Evolutionary conservation across 1,140 invertebrate genomes (phyloP).

Genomic region (Trichonephila clavata): DNA sequence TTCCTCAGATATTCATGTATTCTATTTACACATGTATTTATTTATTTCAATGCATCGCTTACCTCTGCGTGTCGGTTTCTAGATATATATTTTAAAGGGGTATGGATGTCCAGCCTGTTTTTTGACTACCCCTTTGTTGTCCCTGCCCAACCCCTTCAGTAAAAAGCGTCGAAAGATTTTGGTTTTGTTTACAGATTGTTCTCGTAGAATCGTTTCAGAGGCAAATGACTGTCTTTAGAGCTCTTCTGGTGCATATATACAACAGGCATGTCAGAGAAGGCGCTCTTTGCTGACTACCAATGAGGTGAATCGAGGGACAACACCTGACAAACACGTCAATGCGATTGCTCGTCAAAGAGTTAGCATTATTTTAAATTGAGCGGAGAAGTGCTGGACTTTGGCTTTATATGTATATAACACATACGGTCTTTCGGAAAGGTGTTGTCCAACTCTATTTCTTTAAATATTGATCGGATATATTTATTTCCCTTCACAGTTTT

Average conservation of each 20-base stretch:
- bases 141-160: neutral
- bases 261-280: neutral
- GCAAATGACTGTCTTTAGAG: slow-evolving; percentile 74
- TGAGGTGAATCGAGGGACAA: slow-evolving; percentile 66
- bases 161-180: slow-evolving; percentile 20
- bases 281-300: slow-evolving; percentile 55
- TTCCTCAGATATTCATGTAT: slow-evolving; percentile 74
- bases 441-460: too few species aligned
- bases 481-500: too few species aligned
- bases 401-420: neutral
- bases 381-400: neutral
- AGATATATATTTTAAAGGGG: slow-evolving; percentile 50
- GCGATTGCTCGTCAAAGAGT: neutral
- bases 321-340: slow-evolving; percentile 37
- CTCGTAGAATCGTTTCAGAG: slow-evolving; percentile 50
- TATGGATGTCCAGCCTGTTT: slow-evolving; percentile 49
- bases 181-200: slow-evolving; percentile 67
- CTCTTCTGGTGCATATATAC: slow-evolving; percentile 71
- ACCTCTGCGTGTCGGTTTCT: slow-evolving; percentile 29
- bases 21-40: slow-evolving; percentile 77
- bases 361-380: neutral
- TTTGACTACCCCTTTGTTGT: slow-evolving; percentile 54
- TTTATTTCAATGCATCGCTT: slow-evolving; percentile 74
- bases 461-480: too few species aligned
- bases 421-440: too few species aligned